Evolutionary conservation across 2,113 vertebrate genomes (phyloP).

Genomic region (Sula dactylatra): DNA sequence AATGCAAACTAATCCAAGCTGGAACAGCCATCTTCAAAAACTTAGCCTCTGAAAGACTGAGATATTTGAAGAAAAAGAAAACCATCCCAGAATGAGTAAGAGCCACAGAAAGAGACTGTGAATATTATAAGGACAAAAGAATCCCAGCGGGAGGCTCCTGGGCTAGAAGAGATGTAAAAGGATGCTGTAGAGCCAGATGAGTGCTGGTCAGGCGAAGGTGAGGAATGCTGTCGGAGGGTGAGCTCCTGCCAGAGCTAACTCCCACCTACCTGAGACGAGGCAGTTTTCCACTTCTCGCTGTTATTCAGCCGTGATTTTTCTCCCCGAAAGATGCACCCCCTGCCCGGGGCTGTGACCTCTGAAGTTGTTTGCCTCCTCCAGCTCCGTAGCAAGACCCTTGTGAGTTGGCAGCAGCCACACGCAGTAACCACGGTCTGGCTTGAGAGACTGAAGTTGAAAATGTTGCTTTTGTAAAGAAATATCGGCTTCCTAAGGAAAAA

Average conservation of each 20-base stretch:
- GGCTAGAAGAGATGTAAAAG: background rate
- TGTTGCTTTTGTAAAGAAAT: background rate
- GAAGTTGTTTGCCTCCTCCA: background rate
- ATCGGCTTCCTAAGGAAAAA: background rate
- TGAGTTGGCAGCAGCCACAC: background rate
- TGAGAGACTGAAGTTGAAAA: background rate
- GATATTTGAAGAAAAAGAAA: background rate
- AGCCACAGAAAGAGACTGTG: background rate
- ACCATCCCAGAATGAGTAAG: background rate
- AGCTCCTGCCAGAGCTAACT: background rate
- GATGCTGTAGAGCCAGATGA: rapidly evolving
- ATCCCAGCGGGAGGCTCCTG: background rate
- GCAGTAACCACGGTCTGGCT: background rate
- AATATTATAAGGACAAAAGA: background rate
- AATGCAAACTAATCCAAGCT: background rate
- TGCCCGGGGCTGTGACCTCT: rapidly evolving
- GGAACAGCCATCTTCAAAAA: background rate
- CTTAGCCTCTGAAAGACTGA: background rate
- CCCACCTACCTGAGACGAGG: rapidly evolving
- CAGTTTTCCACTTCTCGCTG: background rate
- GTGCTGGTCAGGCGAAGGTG: background rate
- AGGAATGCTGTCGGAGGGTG: background rate
- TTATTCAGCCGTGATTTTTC: background rate
- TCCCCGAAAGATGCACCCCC: background rate
- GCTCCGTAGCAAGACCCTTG: background rate